Base-by-base conservation (phyloP, 1,140 invertebrate genomes). In the Oppia nitens region DNA sequence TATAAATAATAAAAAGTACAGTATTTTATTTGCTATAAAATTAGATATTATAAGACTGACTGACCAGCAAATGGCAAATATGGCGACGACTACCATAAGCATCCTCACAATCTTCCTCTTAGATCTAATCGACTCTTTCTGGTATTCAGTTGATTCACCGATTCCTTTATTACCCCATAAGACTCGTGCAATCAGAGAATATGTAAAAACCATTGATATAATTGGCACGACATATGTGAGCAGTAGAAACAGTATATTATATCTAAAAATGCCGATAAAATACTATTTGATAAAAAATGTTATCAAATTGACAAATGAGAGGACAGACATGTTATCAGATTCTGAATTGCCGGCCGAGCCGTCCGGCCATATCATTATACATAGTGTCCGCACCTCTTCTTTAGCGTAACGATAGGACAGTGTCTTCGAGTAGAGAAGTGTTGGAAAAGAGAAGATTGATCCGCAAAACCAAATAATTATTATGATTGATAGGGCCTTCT, bases 201-300 rank as follows among this genome's bases (percentile, higher is more conserved):
- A 96, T 65, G 88, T 90, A 26, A 86, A 77, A 2, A 81, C 80
- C 81, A 95, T 88, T 0, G 86, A 81, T 40, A 83, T 68, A 77
- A 96, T 84, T 11, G 92, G 92, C 55, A 93, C 75, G n/a, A 90
- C 76, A 68, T 96, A 96, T 6, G 90, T 93, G 21, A 92, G 73
- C 2, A 85, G 73, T 62, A 93, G 77, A 67, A 94, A 83, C 17
- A 89, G 68, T 21, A 91, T 76, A 71, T 91, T 91, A 70, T 95
- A 95, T 61, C 90, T 95, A 69, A 54, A 72, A 68, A 59, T 50
- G 59, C 63, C 60, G 53, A 61, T 57, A 60, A 23, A 23, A 12
- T 2, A 53, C 14, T 17, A 20, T 23, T 12, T 11, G 51, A 23
- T 11, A 25, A 23, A 25, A 53, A 23, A 53, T 53, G n/a, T 26